Percentiles rank a stretch among this genome's conserved stretches.
Evolutionary conservation across 2,888 invertebrate species (phyloP).

Genomic region (Ellobium chinense): DNA sequence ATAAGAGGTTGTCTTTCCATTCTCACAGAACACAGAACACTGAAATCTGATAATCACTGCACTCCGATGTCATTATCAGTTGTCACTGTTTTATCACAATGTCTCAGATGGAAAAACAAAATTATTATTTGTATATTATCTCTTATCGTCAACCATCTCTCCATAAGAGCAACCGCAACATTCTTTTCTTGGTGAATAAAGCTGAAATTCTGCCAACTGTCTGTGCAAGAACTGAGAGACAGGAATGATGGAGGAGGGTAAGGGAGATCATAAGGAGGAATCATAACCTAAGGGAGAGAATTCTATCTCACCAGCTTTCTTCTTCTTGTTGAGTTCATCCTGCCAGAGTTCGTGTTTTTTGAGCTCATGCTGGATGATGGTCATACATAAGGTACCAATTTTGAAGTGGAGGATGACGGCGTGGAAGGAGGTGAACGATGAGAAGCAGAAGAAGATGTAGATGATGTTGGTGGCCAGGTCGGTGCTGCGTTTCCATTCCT

Average conservation of each 20-base stretch:
- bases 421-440: conserved; percentile 96
- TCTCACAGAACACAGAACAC: too few species aligned
- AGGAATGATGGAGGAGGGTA: not conserved
- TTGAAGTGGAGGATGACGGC: conserved; percentile 96
- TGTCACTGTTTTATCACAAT: too few species aligned
- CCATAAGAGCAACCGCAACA: too few species aligned
- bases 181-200: too few species aligned
- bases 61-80: too few species aligned
- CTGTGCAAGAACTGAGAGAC: not conserved
- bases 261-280: not conserved
- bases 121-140: too few species aligned
- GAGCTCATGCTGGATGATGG: conserved; percentile 96
- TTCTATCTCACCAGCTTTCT: conserved; percentile 69
- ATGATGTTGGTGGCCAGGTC: conserved; percentile 97
- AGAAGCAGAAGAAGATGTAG: conserved; percentile 98
- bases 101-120: too few species aligned
- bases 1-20: too few species aligned
- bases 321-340: conserved; percentile 79
- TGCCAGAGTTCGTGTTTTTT: conserved; percentile 95
- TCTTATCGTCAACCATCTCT: too few species aligned
- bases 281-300: not conserved
- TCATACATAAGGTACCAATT: conserved; percentile 96
- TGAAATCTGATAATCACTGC: too few species aligned
- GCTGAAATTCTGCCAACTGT: not conserved
- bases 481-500: conserved; percentile 98